Percentiles rank a stretch among this genome's conserved stretches.
Evolutionary conservation across 2,888 invertebrate species (phyloP).

Genomic region (Phyllotreta striolata): DNA sequence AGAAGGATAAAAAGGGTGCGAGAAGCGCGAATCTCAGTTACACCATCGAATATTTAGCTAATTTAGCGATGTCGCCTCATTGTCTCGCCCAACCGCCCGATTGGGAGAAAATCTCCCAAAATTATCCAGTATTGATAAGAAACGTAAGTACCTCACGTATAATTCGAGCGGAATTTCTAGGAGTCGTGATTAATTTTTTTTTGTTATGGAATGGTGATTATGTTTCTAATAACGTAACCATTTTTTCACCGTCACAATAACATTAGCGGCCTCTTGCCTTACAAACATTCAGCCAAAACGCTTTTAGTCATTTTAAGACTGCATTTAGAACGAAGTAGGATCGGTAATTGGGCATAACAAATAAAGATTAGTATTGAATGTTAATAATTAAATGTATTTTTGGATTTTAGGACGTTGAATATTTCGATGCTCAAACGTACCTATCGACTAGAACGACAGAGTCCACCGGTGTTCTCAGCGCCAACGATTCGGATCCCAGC

Average conservation of each 20-base stretch:
- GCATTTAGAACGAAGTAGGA: no score
- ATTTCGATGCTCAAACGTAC: slow-evolving; percentile 60
- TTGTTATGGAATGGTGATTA: slow-evolving; percentile 32
- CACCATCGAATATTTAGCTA: slow-evolving; percentile 63
- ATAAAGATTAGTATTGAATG: no score
- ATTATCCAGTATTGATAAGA: slow-evolving; percentile 64
- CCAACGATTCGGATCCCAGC: slow-evolving; percentile 44
- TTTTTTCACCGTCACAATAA: slow-evolving; percentile 6
- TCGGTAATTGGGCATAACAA: no score
- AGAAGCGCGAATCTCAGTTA: slow-evolving; percentile 46
- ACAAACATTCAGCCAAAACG: no score
- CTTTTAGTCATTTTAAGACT: no score
- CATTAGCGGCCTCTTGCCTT: neutral
- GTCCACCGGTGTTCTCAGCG: slow-evolving; percentile 49
- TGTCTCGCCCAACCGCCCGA: slow-evolving; percentile 64
- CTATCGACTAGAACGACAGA: slow-evolving; percentile 55
- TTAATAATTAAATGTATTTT: slow-evolving; percentile 15
- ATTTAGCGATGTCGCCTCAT: slow-evolving; percentile 65
- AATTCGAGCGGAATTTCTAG: slow-evolving; percentile 24
- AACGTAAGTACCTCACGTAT: slow-evolving; percentile 37
- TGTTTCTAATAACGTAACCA: neutral
- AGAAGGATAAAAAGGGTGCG: slow-evolving; percentile 11
- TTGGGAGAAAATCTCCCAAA: slow-evolving; percentile 64
- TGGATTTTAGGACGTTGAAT: slow-evolving; percentile 56
- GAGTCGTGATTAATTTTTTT: slow-evolving; percentile 23